Conservation (phyloP, 2,113 vertebrate genomes). For the Calyptommatus sinebrachiatus region DNA sequence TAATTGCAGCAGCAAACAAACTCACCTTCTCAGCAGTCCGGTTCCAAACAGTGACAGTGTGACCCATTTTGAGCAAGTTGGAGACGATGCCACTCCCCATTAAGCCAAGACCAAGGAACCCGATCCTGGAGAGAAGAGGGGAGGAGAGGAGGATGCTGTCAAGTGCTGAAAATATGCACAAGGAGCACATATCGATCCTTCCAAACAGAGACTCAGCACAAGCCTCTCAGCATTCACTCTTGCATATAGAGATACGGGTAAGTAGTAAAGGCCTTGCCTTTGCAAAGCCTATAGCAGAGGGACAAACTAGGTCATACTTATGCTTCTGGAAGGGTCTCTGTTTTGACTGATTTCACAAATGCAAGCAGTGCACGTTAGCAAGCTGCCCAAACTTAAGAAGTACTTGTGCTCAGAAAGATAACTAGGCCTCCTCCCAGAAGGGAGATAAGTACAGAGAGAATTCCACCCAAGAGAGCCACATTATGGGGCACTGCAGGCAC, state of each 20-base stretch:
- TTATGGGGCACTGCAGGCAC: too few species aligned
- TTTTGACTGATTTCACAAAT: neutral
- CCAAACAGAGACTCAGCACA: neutral
- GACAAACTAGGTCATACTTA: neutral
- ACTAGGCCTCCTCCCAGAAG: neutral
- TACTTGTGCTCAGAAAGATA: neutral
- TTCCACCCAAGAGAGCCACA: too few species aligned
- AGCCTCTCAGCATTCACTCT: too few species aligned
- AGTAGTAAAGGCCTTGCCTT: neutral
- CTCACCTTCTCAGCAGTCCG: conserved; percentile 95
- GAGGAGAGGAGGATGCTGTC: conserved; percentile 4
- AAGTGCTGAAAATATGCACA: neutral
- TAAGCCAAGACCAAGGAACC: conserved; percentile 94
- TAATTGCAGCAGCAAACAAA: neutral
- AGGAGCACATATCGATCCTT: neutral
- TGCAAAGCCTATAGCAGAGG: neutral
- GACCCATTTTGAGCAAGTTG: conserved; percentile 97
- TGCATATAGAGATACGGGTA: neutral
- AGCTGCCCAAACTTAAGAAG: neutral
- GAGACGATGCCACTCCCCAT: conserved; percentile 98
- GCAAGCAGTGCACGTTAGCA: too few species aligned
- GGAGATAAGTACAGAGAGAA: neutral
- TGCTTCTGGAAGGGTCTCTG: neutral
- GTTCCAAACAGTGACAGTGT: conserved; percentile 97
- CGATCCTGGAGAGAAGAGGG: conserved; percentile 83